Conservation (phyloP, 2,113 vertebrate species). For the Scytalopus superciliaris region DNA sequence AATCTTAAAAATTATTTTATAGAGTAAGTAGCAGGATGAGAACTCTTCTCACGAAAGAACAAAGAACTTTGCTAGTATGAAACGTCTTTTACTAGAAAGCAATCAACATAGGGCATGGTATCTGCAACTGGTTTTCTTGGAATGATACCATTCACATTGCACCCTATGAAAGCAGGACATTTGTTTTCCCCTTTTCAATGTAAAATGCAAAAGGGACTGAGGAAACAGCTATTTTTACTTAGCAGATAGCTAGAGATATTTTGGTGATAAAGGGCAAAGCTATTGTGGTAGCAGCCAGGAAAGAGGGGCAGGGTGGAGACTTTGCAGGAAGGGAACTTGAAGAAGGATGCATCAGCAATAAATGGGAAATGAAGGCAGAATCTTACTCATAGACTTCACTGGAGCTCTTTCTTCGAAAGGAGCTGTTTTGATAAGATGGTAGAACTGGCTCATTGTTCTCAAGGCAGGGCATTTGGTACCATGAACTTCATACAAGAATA, state of each 20-base stretch:
- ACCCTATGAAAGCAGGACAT: background rate
- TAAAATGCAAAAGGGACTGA: background rate
- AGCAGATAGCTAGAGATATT: background rate
- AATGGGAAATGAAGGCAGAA: background rate
- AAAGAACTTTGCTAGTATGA: background rate
- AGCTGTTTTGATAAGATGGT: background rate
- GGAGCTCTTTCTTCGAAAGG: background rate
- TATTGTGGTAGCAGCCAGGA: constrained; percentile 19
- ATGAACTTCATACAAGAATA: background rate
- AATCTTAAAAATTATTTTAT: background rate
- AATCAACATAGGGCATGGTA: background rate
- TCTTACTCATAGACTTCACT: background rate
- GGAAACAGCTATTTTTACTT: constrained; percentile 39
- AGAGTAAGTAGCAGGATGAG: background rate
- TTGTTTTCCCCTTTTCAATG: background rate
- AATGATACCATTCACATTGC: background rate
- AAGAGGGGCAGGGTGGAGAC: constrained; percentile 29
- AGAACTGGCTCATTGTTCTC: background rate
- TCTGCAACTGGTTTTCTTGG: background rate
- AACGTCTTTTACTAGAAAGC: background rate
- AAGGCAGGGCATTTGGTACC: background rate
- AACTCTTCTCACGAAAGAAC: background rate
- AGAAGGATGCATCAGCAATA: background rate
- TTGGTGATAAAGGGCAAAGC: constrained; percentile 10
- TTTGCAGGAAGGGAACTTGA: background rate